These are phyloP conservation scores for Apodemia mormo DNA, from an alignment of 2,888 invertebrate species.

Conservation along the genomic window DNA sequence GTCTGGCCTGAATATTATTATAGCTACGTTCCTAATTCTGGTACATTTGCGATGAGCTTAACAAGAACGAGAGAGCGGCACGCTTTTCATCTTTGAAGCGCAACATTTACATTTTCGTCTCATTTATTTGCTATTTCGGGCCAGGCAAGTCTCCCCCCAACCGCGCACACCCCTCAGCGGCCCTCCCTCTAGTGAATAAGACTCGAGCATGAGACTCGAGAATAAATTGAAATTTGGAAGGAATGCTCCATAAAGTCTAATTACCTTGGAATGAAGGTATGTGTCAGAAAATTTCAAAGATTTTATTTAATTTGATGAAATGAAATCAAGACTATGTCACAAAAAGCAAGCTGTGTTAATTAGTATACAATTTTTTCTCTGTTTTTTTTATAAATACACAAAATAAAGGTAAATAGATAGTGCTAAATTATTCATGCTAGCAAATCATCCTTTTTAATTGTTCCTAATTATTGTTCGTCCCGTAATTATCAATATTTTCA, in stretches of 20 bases:
- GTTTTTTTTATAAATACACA: too few species aligned
- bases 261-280: conserved; percentile 79
- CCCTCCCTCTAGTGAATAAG: conserved; percentile 75
- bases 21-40: conserved; percentile 76
- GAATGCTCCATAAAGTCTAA: conserved; percentile 82
- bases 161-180: conserved; percentile 45
- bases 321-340: background rate
- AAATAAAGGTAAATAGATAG: too few species aligned
- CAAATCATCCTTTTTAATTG: too few species aligned
- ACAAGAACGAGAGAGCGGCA: conserved; percentile 73
- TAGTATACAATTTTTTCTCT: too few species aligned
- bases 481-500: background rate
- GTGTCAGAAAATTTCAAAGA: conserved; percentile 36
- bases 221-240: conserved; percentile 78
- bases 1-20: conserved; percentile 77
- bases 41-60: conserved; percentile 80
- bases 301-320: background rate
- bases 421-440: too few species aligned
- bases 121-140: conserved; percentile 82
- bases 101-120: conserved; percentile 83
- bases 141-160: conserved; percentile 50
- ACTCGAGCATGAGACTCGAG: conserved; percentile 69
- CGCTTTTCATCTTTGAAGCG: conserved; percentile 81
- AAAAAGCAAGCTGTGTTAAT: too few species aligned
- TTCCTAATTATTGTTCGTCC: too few species aligned